Evolutionary conservation across 2,888 invertebrate species (phyloP), one percentile per base, ranked within the genome.

Genomic region (Automeris io): DNA sequence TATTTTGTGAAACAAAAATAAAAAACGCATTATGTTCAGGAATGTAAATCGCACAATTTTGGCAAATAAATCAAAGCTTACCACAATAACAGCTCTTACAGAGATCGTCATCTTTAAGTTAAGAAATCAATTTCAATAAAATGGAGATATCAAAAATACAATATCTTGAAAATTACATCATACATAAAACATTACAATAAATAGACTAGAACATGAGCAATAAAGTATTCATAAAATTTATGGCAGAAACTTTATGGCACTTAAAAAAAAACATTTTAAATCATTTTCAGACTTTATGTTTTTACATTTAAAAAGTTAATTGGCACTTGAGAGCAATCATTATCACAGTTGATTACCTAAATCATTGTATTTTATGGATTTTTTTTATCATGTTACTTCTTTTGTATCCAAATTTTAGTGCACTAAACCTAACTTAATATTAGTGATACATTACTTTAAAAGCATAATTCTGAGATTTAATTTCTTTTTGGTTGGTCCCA

Each of bases 121-220:
- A 54, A 46, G 19, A 24, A 33, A 33, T 25, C 33, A 33, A 25
- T 26, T 32, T 33, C 25, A 32, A 33, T 25, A 19, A 23, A 39
- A n/a, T 39, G 25, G 21, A 37, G 37, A 37, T 37, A 32, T 8
- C 16, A 29, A 9, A 33, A 13, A 33, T 9, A 25, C 18, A 13
- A 25, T 24, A 39, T 36, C 29, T 23, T 37, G 33, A 16, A 41
- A 42, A 40, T 38, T 37, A 25, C 39, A 41, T 41, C 33, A 21
- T 40, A 37, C 32, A 39, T 45, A 47, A 49, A 47, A 45, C 54
- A 51, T 48, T 56, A 65, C 47, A 62, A 62, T 65, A 71, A 76
- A 74, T 77, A 85, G 85, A 86, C 85, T 86, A 86, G 85, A 83
- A 78, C 68, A 80, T 86, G 85, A 86, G 85, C 85, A 85, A 82